These are phyloP conservation scores for Ephydatia muelleri DNA, from an alignment of 37 sponge, comb jelly and placozoan genomes.

Conservation along the genomic window DNA sequence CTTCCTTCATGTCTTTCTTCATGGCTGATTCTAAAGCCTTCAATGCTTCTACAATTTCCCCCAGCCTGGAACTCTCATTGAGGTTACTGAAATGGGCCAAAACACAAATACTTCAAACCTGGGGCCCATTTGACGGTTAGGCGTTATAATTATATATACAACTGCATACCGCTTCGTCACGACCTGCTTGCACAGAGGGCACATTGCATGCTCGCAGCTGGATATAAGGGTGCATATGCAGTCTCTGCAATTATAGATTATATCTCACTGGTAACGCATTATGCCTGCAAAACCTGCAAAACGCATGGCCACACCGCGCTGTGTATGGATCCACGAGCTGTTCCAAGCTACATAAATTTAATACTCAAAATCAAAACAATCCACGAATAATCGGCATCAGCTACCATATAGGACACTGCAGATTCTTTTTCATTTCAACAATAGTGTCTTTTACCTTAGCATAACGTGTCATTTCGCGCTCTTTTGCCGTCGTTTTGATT, in stretches of 20 bases:
- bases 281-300: conserved; percentile 55
- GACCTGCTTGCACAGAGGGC: conserved; percentile 80
- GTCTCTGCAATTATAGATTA: conserved; percentile 4
- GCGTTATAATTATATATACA: neutral
- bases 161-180: conserved; percentile 58
- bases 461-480: too few relatives aligned
- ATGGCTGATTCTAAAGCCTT: conserved; percentile 57
- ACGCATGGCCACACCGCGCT: conserved; percentile 71
- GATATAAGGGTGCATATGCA: conserved; percentile 65
- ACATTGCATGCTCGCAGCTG: conserved; percentile 52
- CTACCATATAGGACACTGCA: conserved; percentile 85
- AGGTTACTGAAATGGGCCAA: conserved; percentile 37
- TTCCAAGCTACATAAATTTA: conserved; percentile 56
- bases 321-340: conserved; percentile 56
- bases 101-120: neutral
- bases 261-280: too few relatives aligned
- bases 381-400: neutral
- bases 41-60: conserved; percentile 58
- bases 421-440: conserved; percentile 65
- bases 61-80: conserved; percentile 48
- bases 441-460: conserved; percentile 43
- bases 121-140: too few relatives aligned
- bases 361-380: neutral
- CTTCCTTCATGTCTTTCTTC: conserved; percentile 36
- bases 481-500: too few relatives aligned